phyloP scores from a whole-genome alignment of 2,888 invertebrate genomes.

The Drosophila neotestacea region DNA sequence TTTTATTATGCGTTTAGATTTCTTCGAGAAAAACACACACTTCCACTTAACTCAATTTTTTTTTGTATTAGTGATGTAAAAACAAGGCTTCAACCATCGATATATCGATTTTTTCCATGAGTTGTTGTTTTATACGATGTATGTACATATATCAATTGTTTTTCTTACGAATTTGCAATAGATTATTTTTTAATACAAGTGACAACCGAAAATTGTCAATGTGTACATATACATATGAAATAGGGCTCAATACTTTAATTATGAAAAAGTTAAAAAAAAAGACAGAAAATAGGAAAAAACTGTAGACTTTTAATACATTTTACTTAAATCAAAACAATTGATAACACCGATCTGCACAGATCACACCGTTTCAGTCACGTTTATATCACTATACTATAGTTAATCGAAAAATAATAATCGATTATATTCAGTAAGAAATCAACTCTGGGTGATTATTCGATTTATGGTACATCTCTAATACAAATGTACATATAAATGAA shows the following conservation, averaged over 20 bases:
- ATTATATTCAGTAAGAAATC: neutral
- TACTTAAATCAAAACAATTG: too few relatives aligned
- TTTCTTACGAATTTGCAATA: neutral
- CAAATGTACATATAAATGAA: conserved; percentile 50
- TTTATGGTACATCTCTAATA: conserved; percentile 33
- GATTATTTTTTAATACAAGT: neutral
- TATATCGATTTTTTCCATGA: conserved; percentile 3
- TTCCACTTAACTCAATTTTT: conserved; percentile 3
- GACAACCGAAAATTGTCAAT: too few relatives aligned
- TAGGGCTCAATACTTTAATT: too few relatives aligned
- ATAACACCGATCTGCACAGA: neutral
- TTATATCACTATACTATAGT: neutral
- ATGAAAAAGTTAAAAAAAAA: too few relatives aligned
- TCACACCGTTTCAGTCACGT: neutral
- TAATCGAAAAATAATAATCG: neutral
- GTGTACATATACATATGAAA: too few relatives aligned
- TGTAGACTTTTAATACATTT: too few relatives aligned
- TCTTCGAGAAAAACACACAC: conserved; percentile 16
- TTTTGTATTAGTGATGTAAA: conserved; percentile 9
- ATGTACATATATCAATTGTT: neutral
- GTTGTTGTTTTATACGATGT: neutral
- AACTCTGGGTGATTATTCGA: neutral
- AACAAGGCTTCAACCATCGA: neutral
- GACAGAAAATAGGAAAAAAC: too few relatives aligned
- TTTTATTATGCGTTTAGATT: conserved; percentile 6